Evolutionary conservation across 2,888 invertebrate species (phyloP), one percentile per base, ranked within the genome.

Genomic region (Acanthosepion esculentum): DNA sequence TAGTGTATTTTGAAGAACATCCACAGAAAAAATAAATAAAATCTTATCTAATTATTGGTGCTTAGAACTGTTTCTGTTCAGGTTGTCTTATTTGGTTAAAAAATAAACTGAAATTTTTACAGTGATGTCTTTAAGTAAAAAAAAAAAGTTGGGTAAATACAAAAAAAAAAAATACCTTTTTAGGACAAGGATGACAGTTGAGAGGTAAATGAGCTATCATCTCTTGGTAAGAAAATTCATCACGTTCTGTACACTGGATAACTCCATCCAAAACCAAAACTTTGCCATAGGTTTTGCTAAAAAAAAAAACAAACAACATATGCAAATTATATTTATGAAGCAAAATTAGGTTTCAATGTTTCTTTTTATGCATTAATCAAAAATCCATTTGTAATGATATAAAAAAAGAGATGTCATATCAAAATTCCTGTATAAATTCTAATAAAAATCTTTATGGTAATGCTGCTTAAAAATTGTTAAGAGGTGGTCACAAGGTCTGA

Each of bases 171-270:
- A n/a, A 94, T 97, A 98, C 99, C 96, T 98, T 98, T 97, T 98
- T 98, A 0, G 99, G 99, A 96, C 98, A 98, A 18, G 98, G 98
- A 97, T 99, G 99, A 95, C 98, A 98, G 97, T 99, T 99, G 1
- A 99, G 97, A 0, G 99, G 99, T 94, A 99, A 97, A 97, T 99
- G 99, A 0, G 99, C 98, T 96, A 99, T 98, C 99, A 99, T 99
- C 98, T 99, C 99, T 97, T 99, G 99, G 97, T 99, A 99, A 0
- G 99, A 98, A 97, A 99, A 99, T 97, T 99, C 99, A 98, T 99
- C 99, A 96, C 98, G 98, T 97, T 99, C 98, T 2, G 99, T 99
- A 96, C 99, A 99, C 97, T 99, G 99, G 96, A 99, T 99, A 41
- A 99, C 99, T 55, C 99, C 99, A 98, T 99, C 99, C 64, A 99